Evolutionary conservation across 2,888 invertebrate genomes (phyloP).

Genomic region (Buathra laborator): DNA sequence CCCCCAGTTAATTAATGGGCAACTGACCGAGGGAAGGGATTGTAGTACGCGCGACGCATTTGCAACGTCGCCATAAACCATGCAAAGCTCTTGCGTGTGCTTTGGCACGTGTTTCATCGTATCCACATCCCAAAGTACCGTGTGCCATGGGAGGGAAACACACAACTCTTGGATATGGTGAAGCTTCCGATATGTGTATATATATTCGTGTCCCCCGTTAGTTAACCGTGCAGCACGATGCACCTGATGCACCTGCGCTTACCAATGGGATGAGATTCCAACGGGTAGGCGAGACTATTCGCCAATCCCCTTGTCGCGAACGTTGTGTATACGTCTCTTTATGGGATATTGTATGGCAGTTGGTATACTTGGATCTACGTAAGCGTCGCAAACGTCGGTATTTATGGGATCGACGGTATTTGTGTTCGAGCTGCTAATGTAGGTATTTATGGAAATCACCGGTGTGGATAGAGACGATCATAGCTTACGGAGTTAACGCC

Average conservation of each 20-base stretch:
- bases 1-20: constrained; percentile 67
- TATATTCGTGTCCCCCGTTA: neutral
- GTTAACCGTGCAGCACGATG: constrained; percentile 30
- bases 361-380: constrained; percentile 14
- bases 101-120: constrained; percentile 54
- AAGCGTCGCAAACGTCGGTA: constrained; percentile 18
- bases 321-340: constrained; percentile 43
- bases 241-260: constrained; percentile 58
- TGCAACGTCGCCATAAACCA: constrained; percentile 65
- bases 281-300: neutral
- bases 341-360: constrained; percentile 50
- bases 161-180: constrained; percentile 5
- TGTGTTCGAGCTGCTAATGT: neutral
- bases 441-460: neutral
- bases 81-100: constrained; percentile 59
- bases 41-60: constrained; percentile 45
- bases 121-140: constrained; percentile 17
- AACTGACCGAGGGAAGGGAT: constrained; percentile 56
- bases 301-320: constrained; percentile 36
- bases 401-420: constrained; percentile 47
- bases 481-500: neutral
- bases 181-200: constrained; percentile 19
- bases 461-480: neutral
- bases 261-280: constrained; percentile 39
- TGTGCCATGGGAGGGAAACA: neutral